These are phyloP conservation scores for Halesus radiatus DNA, from an alignment of 1,140 invertebrate species.

Conservation along the genomic window DNA sequence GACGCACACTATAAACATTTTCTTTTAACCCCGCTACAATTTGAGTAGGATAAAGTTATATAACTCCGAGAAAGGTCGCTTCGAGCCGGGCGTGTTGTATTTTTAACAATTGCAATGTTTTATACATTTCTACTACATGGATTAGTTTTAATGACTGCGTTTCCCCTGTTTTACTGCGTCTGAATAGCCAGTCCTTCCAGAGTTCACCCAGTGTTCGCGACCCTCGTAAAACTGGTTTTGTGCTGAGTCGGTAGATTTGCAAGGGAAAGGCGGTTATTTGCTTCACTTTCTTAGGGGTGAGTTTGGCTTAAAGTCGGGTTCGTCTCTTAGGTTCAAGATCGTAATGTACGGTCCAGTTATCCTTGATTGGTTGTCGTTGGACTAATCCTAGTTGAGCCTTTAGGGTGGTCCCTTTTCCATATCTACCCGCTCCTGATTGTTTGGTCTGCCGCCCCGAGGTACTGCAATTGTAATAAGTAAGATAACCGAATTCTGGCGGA, in stretches of 20 bases:
- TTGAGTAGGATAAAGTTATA: not conserved
- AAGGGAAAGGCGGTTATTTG: conserved; percentile 6
- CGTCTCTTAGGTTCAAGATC: conserved; percentile 22
- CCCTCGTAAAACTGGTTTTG: conserved; percentile 30
- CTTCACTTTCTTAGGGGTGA: not conserved
- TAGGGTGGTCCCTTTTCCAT: conserved; percentile 49
- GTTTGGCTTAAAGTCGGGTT: not conserved
- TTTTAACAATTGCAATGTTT: conserved; percentile 6
- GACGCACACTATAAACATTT: conserved; percentile 1
- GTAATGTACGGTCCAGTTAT: conserved; percentile 68
- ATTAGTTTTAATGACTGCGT: conserved; percentile 29
- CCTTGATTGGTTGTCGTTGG: conserved; percentile 73
- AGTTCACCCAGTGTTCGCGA: conserved; percentile 37
- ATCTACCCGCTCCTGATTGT: conserved; percentile 52
- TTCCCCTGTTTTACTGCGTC: conserved; percentile 15
- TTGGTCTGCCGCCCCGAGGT: conserved; percentile 32
- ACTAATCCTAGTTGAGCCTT: conserved; percentile 71
- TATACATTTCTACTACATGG: conserved; percentile 20
- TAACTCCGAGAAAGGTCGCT: not conserved
- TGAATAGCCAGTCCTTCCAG: conserved; percentile 7
- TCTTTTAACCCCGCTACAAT: not conserved
- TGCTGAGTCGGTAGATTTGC: not conserved
- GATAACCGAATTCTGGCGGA: conserved; percentile 36
- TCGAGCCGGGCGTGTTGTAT: not conserved
- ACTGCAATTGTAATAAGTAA: conserved; percentile 44